Conservation (phyloP, 2,888 invertebrate genomes). For the Pycnomerus fuliginosus region DNA sequence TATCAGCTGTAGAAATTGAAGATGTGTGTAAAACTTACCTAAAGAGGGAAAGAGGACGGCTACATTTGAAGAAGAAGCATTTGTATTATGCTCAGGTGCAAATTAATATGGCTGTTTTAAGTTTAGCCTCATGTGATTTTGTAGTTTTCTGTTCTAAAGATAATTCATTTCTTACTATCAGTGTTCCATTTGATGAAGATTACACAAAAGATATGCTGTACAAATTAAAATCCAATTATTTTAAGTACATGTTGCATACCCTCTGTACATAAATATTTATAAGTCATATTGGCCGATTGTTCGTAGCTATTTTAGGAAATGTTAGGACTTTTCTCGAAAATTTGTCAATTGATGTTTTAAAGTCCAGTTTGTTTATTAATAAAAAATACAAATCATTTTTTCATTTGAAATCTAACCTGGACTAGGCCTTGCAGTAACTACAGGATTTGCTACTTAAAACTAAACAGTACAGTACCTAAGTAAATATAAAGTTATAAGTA, state of each 20-base stretch:
- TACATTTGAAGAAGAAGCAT: constrained; percentile 1
- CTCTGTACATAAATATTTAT: constrained; percentile 1
- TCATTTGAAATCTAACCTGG: no score
- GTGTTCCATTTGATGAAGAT: background rate
- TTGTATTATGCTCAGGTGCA: constrained; percentile 2
- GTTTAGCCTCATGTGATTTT: background rate
- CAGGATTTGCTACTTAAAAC: no score
- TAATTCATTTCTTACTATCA: background rate
- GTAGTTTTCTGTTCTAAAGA: constrained; percentile 2
- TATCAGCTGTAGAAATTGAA: background rate
- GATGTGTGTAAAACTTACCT: background rate
- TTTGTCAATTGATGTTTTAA: no score
- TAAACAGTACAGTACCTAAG: no score
- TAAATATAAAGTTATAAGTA: no score
- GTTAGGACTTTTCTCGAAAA: no score
- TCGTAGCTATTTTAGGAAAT: no score
- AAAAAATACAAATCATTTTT: no score
- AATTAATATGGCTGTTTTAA: constrained; percentile 2
- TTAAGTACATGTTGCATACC: constrained; percentile 3
- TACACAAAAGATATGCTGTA: background rate
- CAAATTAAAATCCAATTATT: constrained; percentile 1
- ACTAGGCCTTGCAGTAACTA: no score
- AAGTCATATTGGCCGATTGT: no score
- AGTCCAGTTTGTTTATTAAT: no score
- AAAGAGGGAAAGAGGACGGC: background rate